Base-by-base conservation (phyloP, 2,113 vertebrate species). In the Microcebus murinus region DNA sequence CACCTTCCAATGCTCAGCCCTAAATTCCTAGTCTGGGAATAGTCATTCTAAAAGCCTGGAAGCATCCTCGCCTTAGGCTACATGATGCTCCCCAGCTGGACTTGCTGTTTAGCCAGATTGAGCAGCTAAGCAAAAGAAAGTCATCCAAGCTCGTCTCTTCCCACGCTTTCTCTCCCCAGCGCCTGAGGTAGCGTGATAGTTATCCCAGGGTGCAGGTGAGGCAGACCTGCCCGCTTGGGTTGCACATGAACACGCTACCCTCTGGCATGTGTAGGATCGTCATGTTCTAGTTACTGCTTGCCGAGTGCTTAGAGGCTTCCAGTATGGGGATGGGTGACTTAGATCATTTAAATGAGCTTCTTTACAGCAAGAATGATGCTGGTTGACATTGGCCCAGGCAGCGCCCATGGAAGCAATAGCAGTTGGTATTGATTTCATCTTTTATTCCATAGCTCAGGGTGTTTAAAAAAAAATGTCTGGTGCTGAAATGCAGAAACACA, bases 401-500 rank as follows among this genome's bases (percentile, higher is more conserved):
- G 15, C 45, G 12, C 29, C 70, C 4, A 0, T 42, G 42, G 48
- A 93, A 55, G 18, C 76, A 79, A 85, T 29, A 61, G 50, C 59
- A 68, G 8, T 71, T 70, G 67, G 27, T 63, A 95, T 83, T 97
- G 61, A 74, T 93, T 90, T 80, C 95, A 15, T 10, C 48, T 94
- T 97, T 71, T 57, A 42, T 92, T 82, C 34, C 42, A 61, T 74
- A 57, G 10, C 73, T 91, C 36, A 45, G 50, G 29, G 52, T 87
- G 23, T 83, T 93, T 96, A 83, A 94, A 90, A 92, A 90, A 92
- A 92, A 77, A 29, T 87, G 61, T 55, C 42, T 68, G 70, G 45
- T 92, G 42, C 83, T 84, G 34, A 97, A 96, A 95, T 77, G 42
- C 29, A 94, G 55, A 96, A 94, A 73, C 50, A 81, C 45, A 45